Conservation (phyloP, 2,888 invertebrate genomes). For the Chalcis sispes region DNA sequence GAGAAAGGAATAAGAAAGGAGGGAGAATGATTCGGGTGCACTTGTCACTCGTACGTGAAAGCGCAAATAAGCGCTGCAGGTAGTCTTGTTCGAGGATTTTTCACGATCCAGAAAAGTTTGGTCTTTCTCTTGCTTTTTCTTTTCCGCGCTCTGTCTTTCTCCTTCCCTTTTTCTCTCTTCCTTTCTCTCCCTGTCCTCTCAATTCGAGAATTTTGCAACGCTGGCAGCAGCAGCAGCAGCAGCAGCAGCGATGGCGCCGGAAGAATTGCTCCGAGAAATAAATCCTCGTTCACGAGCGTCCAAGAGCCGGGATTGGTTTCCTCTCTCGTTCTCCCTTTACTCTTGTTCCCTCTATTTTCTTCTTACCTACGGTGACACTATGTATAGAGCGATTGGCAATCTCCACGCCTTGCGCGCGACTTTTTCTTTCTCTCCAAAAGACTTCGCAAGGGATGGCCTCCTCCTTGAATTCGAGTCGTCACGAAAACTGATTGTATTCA, state of each 20-base stretch:
- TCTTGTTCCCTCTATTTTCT: not conserved
- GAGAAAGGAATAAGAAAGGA: not conserved
- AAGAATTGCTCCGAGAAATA: slow-evolving; percentile 55
- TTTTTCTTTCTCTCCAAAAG: not conserved
- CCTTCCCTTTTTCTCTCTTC: too few relatives aligned
- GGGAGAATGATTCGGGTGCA: not conserved
- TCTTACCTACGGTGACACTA: not conserved
- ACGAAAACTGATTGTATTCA: slow-evolving; percentile 40
- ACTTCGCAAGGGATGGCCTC: not conserved
- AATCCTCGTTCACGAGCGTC: slow-evolving; percentile 58
- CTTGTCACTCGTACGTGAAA: slow-evolving; percentile 29
- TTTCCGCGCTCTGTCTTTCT: not conserved
- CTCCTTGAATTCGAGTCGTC: slow-evolving; percentile 33
- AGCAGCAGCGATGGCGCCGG: too few relatives aligned
- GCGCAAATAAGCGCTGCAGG: slow-evolving; percentile 46
- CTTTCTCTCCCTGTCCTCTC: too few relatives aligned
- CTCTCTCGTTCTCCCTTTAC: not conserved
- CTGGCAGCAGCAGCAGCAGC: too few relatives aligned
- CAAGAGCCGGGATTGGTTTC: slow-evolving; percentile 52
- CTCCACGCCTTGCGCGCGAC: not conserved
- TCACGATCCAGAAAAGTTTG: slow-evolving; percentile 45
- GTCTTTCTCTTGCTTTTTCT: slow-evolving; percentile 26
- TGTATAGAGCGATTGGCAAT: slow-evolving; percentile 45
- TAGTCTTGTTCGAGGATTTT: slow-evolving; percentile 47
- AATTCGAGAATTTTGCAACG: slow-evolving; percentile 37